A percentile compares a stretch with the other conserved stretches of the same genome.
Conservation (phyloP, 2,113 vertebrate species). For the Gopherus evgoodei region DNA sequence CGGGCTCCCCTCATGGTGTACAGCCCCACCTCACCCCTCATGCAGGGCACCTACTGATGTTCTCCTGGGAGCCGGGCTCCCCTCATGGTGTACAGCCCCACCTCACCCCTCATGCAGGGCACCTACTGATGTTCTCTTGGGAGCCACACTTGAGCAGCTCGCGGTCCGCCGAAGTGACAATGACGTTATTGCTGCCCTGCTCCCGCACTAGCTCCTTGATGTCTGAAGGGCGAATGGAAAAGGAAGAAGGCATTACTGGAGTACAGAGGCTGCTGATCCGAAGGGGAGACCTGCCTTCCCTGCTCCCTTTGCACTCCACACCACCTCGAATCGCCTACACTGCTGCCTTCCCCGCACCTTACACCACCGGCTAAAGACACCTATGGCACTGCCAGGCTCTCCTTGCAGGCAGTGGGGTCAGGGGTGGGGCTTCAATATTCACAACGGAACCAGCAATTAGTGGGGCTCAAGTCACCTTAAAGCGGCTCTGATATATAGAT, state of each 20-base stretch:
- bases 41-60: background rate
- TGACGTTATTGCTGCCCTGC: constrained; percentile 86
- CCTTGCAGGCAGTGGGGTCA: background rate
- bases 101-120: too few species aligned
- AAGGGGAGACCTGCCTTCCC: background rate
- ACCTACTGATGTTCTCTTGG: constrained; percentile 72
- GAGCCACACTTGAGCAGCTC: constrained; percentile 85
- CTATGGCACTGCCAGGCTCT: background rate
- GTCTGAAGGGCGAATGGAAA: constrained; percentile 73
- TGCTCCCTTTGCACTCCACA: background rate
- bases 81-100: too few species aligned
- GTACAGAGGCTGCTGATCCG: background rate
- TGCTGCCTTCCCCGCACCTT: background rate
- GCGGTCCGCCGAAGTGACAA: constrained; percentile 85
- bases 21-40: too few species aligned
- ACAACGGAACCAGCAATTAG: background rate
- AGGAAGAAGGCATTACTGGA: background rate
- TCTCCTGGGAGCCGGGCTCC: background rate
- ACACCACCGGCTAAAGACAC: background rate
- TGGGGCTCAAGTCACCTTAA: background rate
- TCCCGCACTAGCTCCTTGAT: constrained; percentile 87
- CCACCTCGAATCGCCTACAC: background rate
- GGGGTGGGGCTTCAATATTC: background rate
- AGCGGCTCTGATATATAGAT: background rate
- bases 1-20: background rate